These are phyloP conservation scores for Pocota personata DNA, from an alignment of 2,888 invertebrate species.

Conservation along the genomic window DNA sequence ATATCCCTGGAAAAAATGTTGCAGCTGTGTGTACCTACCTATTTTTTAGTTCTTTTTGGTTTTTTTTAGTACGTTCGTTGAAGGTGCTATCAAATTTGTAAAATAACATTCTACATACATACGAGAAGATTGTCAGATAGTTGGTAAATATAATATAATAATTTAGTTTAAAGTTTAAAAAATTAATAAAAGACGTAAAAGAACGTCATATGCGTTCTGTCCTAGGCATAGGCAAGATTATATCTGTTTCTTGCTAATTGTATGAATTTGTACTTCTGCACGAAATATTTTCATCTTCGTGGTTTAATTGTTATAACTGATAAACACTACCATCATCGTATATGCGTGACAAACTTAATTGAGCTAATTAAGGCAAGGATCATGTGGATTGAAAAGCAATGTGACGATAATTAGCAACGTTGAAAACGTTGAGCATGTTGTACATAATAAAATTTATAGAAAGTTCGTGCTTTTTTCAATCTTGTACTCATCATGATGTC, in stretches of 20 bases:
- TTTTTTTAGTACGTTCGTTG: too few species aligned
- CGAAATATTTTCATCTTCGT: neutral
- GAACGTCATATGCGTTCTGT: neutral
- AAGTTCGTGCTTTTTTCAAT: neutral
- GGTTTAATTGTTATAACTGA: neutral
- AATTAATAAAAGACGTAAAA: neutral
- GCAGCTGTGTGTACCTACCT: neutral
- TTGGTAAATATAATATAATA: neutral
- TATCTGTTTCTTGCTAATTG: constrained; percentile 10
- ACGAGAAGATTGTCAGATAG: too few species aligned
- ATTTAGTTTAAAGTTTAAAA: neutral
- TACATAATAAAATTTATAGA: neutral
- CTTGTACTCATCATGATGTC: neutral
- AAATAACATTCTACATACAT: too few species aligned
- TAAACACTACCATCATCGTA: neutral
- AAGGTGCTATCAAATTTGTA: too few species aligned
- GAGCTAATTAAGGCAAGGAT: neutral
- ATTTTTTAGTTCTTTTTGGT: neutral
- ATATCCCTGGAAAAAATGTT: neutral
- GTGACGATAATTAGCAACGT: neutral
- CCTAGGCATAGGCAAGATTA: neutral
- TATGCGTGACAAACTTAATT: constrained; percentile 24
- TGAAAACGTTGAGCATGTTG: neutral
- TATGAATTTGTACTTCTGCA: neutral
- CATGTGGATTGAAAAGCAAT: neutral